Conservation (phyloP, 2,888 invertebrate species). For the Agonopterix alstromeriana region DNA sequence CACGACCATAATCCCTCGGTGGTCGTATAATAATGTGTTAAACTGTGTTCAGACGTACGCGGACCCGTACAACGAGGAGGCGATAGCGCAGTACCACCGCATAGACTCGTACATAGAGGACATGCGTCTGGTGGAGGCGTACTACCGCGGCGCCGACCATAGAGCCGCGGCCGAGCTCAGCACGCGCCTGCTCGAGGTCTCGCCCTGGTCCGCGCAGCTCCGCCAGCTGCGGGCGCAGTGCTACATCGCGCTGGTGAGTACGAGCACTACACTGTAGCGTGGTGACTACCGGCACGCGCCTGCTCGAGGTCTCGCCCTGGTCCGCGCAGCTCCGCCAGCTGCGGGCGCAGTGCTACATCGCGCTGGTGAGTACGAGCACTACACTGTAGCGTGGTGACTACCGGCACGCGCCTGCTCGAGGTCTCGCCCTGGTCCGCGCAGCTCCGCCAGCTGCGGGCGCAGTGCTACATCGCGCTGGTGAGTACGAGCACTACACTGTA, state of each 20-base stretch:
- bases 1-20: no score
- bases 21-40: neutral
- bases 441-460: constrained; percentile 90
- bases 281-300: constrained; percentile 76
- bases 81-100: constrained; percentile 80
- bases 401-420: constrained; percentile 83
- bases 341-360: constrained; percentile 90
- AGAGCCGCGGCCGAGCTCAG: constrained; percentile 69
- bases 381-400: no score
- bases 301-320: constrained; percentile 95
- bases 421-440: constrained; percentile 92
- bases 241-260: constrained; percentile 79
- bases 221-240: constrained; percentile 92
- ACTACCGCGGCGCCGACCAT: constrained; percentile 69
- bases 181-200: constrained; percentile 85
- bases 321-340: constrained; percentile 88
- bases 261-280: no score
- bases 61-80: constrained; percentile 88
- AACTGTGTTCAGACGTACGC: constrained; percentile 37
- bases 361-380: constrained; percentile 59
- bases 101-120: constrained; percentile 82
- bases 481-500: no score
- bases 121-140: constrained; percentile 74
- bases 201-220: constrained; percentile 92
- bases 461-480: constrained; percentile 84